Evolutionary conservation across 2,888 invertebrate species (phyloP), one percentile per base, ranked within the genome.

Genomic region (Ochropleura plecta): DNA sequence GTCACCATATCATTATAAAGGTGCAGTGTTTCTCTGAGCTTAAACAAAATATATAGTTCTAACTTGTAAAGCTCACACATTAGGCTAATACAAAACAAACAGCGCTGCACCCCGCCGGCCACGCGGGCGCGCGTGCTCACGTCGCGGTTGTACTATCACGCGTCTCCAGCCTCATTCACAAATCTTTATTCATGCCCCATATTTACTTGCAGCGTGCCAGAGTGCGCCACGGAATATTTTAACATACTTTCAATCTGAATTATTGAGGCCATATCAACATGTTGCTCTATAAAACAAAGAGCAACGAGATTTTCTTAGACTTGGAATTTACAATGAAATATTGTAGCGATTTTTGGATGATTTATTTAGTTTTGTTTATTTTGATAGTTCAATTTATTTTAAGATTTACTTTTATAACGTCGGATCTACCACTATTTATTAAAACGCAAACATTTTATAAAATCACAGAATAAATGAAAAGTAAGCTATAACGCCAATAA

Each of bases 91-190:
- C 74, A 78, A 80, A 64, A 49, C 76, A 76, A 78, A 88, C 72
- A 73, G 73, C 65, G 85, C 83, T 91, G 89, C 91, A 89, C 84
- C 86, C 85, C 83, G 81, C 74, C 74, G 76, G 63, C 49, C 82
- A 78, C 73, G 20, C 76, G 62, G 85, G 84, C 83, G 94, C 91
- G 90, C 95, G 95, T 95, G 95, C 95, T 94, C 84, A 94, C 93
- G 93, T 90, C 90, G 89, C 87, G 89, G 92, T 95, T 93, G 82
- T 91, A 91, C 92, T 95, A 95, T 95, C 95, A 92, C 93, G 85
- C 88, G 90, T 91, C 91, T 91, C 90, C 95, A 94, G 94, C 90
- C 91, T 87, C 88, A 90, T 90, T 89, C 91, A 90, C 92, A 92
- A 92, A 93, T 91, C 92, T 92, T 92, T 92, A 92, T 91, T 91